Base-by-base conservation (phyloP, 2,113 vertebrate species). In the Macaca fascicularis region DNA sequence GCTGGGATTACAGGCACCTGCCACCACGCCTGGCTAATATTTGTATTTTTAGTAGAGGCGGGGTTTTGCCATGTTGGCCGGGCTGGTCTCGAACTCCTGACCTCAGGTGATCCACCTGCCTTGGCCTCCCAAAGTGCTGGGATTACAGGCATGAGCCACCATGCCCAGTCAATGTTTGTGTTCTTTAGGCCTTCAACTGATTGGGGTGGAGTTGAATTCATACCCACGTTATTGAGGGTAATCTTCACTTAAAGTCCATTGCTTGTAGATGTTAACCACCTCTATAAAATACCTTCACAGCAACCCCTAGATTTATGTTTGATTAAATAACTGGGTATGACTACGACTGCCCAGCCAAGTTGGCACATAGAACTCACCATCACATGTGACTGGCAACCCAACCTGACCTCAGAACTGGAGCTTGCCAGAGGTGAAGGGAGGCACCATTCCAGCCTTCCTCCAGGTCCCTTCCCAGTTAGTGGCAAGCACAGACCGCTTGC, bases 401-500 rank as follows among this genome's bases (percentile, higher is more conserved):
- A 30, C 12, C 57, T 76, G 43, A n/a, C 59, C n/a, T 35, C 48
- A 67, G 82, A n/a, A 57, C 57, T 22, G 43, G 67, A 5, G 27
- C 22, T 0, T 6, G 10, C 9, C 20, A 43, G 55, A 35, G 22
- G 48, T 20, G 3, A 59, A 64, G 5, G 38, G 19, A 40, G 45
- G 52, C 14, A 1, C 16, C 57, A 0, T 43, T 70, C 38, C 14
- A 22, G 8, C 35, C 61, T 79, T 70, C 61, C 43, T 76, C 23
- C 10, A 13, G 32, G 32, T 17, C 48, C n/a, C 57, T 70, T 23
- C 38, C 43, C 50, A 20, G 35, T 40, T 61, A n/a, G 1, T 12
- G 35, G 82, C 9, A 32, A 25, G 45, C 22, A 40, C 19, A 4
- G 38, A 57, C 45, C 1, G 0, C 59, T 43, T 0, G 0, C 69